Base-by-base conservation (phyloP, 2,888 invertebrate species). In the Patella depressa region DNA sequence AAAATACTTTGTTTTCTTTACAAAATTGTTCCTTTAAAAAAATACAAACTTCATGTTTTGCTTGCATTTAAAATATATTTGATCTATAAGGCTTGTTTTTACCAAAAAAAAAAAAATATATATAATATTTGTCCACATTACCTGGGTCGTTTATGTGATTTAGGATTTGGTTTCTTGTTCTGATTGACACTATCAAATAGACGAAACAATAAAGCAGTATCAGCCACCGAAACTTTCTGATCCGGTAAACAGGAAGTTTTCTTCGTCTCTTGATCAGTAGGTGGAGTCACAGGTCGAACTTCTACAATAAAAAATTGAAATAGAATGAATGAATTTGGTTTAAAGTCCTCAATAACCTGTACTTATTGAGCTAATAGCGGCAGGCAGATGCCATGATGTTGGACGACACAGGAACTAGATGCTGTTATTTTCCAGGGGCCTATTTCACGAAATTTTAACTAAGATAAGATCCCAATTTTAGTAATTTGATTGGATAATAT, bases 171-270 rank as follows among this genome's bases (percentile, higher is more conserved):
- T 73, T 85, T 88, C 71, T 87, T 86, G 24, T 89, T 87, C 29
- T 91, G 89, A 76, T 90, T 90, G 17, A 93, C 90, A 9, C 89
- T 90, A 75, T 92, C 91, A 87, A 93, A 93, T 72, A 93, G 87
- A 80, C 92, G 92, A 82, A 92, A 92, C n/a, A 93, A 88, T 29
- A 93, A 88, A 72, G 93, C 93, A 7, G 93, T 92, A 86, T 93
- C 92, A 53, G 92, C 91, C 7, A 91, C 87, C 9, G 88, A 88
- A 24, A 91, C 83, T 72, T 90, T 88, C 53, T 90, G 80, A 74
- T 90, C 90, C 3, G 88, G 83, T 9, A 75, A 76, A 12, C 81
- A 79, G 1, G 78, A 54, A 24, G 65, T 19, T 14, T 65, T 65
- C 65, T 65, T 65, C 11, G 19, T 3, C 79, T 55, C 71, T 55